Conservation (phyloP, 2,113 vertebrate genomes). For the Mustelus asterias region DNA sequence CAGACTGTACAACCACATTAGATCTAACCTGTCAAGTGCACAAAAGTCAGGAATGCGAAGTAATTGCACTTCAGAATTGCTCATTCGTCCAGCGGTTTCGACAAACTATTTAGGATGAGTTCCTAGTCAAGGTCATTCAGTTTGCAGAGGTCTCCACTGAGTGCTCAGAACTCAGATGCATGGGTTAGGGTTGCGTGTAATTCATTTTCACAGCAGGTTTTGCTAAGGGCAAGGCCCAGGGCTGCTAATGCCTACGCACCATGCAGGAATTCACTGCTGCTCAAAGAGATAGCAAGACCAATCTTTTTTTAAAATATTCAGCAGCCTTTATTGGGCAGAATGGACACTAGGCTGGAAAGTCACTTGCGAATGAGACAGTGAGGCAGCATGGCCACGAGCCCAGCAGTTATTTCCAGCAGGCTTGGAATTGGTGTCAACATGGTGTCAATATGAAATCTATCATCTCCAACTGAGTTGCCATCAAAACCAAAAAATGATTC, state of each 20-base stretch:
- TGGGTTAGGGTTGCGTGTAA: background rate
- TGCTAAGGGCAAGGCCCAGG: background rate
- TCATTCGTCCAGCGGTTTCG: background rate
- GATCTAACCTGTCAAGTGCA: background rate
- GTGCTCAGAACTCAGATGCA: background rate
- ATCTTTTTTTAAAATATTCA: background rate
- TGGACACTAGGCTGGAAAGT: background rate
- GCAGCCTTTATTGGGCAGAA: background rate
- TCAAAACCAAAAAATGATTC: background rate
- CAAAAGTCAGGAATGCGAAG: background rate
- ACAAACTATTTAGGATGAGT: background rate
- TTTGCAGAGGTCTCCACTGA: background rate
- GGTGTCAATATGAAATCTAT: background rate
- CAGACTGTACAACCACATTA: background rate
- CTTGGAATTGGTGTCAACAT: background rate
- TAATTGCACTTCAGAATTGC: background rate
- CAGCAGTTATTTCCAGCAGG: background rate
- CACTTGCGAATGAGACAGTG: background rate
- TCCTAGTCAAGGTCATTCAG: background rate
- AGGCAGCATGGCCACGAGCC: background rate
- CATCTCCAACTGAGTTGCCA: background rate
- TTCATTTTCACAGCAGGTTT: background rate
- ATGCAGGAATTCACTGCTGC: background rate
- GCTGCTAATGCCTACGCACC: background rate
- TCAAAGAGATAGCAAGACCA: background rate